Evolutionary conservation across 2,888 invertebrate species (phyloP), one percentile per base, ranked within the genome.

Genomic region (Thereva unica): DNA sequence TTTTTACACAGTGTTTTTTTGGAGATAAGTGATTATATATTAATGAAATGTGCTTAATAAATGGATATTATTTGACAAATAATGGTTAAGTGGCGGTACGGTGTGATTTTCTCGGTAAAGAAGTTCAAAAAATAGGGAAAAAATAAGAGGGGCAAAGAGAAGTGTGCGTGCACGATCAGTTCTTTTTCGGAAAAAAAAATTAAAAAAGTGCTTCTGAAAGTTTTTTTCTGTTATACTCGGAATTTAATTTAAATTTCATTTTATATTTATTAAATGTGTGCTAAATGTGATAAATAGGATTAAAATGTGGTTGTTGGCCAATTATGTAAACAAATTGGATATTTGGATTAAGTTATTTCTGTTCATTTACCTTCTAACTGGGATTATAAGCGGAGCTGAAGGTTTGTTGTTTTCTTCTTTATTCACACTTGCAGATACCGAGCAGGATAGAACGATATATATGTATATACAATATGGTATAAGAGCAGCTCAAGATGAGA

Each of bases 281-380:
- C 64, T 69, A 67, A 65, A 69, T 69, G 69, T 69, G 69, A 67
- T 59, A 73, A 73, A 74, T 74, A 75, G 76, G 75, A 75, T 74
- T 75, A 74, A 73, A 73, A 77, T 76, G 76, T 75, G 75, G 75
- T 73, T 75, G 72, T 72, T 73, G 73, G 73, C 73, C 74, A 76
- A 74, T 72, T 73, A 73, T 73, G 75, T 75, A 73, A 73, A 75
- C 72, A 75, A 76, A 73, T 74, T 75, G 75, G 76, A 76, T 76
- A 76, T 75, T 76, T 78, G 76, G 78, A 76, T 78, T 75, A 76
- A 75, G 75, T 63, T 70, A 42, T 59, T 72, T 55, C 61, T 72
- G 63, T 65, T 71, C 56, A 67, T 64, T 41, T 69, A 68, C 66
- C 56, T 71, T 67, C 65, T 70, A 41, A 54, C 68, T 70, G 71